phyloP scores from a whole-genome alignment of 1,140 invertebrate species.

The Chionoecetes opilio region DNA sequence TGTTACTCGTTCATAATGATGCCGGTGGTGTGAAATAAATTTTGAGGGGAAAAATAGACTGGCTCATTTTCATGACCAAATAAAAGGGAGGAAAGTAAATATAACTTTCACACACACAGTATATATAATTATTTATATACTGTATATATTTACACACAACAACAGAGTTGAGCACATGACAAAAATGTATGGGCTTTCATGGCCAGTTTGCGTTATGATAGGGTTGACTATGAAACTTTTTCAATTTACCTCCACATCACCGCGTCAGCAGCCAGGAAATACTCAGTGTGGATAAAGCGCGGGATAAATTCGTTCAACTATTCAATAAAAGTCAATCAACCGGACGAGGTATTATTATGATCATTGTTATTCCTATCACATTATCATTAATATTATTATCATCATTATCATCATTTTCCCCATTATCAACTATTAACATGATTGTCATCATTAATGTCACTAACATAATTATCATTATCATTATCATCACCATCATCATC shows the following conservation, averaged over 20 bases:
- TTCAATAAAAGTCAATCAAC: too few species aligned
- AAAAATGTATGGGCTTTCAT: not conserved
- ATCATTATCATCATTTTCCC: not conserved
- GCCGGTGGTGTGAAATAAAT: too few species aligned
- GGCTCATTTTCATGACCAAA: not conserved
- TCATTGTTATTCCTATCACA: not conserved
- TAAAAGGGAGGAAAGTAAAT: too few species aligned
- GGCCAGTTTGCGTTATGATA: too few species aligned
- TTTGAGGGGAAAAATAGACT: not conserved
- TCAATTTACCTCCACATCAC: too few species aligned
- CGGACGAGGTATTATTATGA: not conserved
- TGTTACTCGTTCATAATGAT: too few species aligned
- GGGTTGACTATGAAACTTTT: too few species aligned
- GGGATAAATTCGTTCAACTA: too few species aligned
- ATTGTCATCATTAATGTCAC: not conserved
- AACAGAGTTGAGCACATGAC: not conserved
- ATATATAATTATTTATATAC: too few species aligned
- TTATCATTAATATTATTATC: not conserved
- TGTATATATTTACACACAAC: constrained; percentile 31
- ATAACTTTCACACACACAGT: constrained; percentile 56
- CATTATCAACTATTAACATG: not conserved
- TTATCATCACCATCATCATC: not conserved
- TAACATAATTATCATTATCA: not conserved
- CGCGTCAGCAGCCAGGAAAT: too few species aligned
- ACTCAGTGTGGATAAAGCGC: too few species aligned